A percentile compares a stretch with the other conserved stretches of the same genome.
Conservation (phyloP, 2,888 invertebrate genomes). For the Lamellibrachia columna region DNA sequence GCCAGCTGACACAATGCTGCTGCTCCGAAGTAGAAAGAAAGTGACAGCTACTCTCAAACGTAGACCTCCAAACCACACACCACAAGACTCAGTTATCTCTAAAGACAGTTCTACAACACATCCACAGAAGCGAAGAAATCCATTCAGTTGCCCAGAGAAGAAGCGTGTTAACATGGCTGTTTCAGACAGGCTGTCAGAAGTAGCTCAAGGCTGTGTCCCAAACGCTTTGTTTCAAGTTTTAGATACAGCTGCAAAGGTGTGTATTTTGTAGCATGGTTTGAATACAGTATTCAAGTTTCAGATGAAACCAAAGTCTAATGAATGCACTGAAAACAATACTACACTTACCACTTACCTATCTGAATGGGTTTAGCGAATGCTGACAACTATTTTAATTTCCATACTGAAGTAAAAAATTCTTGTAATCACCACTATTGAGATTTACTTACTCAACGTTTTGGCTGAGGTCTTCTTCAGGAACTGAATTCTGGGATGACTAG, state of each 20-base stretch:
- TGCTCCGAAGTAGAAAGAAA: background rate
- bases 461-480: too few species aligned
- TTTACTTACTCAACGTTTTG: too few species aligned
- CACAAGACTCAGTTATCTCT: background rate
- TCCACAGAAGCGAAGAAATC: slow-evolving; percentile 3
- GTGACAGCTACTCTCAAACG: background rate
- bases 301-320: background rate
- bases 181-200: background rate
- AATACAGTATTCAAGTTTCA: background rate
- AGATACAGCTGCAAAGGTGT: background rate
- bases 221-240: background rate
- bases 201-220: background rate
- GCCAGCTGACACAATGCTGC: background rate
- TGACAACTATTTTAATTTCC: background rate
- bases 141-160: background rate
- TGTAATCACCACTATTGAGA: too few species aligned
- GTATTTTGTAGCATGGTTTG: background rate
- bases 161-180: background rate
- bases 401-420: background rate
- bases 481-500: too few species aligned
- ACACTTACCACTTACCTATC: background rate
- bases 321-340: background rate
- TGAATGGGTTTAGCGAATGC: background rate
- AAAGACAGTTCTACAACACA: background rate
- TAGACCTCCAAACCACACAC: background rate